Base-by-base conservation (phyloP, 1,140 invertebrate species). In the Scaptomyza graminum region DNA sequence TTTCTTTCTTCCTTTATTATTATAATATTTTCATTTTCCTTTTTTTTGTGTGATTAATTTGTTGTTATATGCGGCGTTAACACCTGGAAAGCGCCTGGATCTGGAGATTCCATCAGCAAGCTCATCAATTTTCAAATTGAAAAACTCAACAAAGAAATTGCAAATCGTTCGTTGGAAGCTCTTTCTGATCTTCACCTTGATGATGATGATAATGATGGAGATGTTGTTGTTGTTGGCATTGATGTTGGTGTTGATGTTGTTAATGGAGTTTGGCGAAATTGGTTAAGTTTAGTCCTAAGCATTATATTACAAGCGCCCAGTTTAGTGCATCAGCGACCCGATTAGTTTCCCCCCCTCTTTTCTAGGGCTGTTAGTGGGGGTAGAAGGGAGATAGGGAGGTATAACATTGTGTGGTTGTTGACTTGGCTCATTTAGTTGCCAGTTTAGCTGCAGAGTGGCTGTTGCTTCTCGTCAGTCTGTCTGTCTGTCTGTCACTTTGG, bases 61-160 rank as follows among this genome's bases (percentile, higher is more conserved):
- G 47, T 47, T 60, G 39, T 15, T 51, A 18, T 31, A 74, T 31
- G 55, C 25, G 63, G 55, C 65, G 59, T 65, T 74, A 78, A 78
- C 68, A 73, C 61, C 64, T 67, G 62, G 54, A 56, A 41, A 55
- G 44, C 54, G 41, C 44, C 76, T 76, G 54, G 67, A 60, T 76
- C 18, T 22, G 18, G 18, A 79, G 67, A 75, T 79, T 84, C 63
- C 76, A 84, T 79, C 72, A 83, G 72, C 34, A 60, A 82, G 64
- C 82, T 83, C 67, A 83, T 83, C 80, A 84, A 84, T 84, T 76
- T 73, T 62, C 22, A 75, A 83, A 83, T 79, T 83, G 76, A 76
- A 80, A 22, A 73, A 80, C 43, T 44, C 52, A 41, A 46, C 31
- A 47, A 49, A 46, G 62, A 47, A 52, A 37, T 25, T 28, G 51